A percentile compares a stretch with the other conserved stretches of the same genome.
Conservation (phyloP, 2,797 vertebrate species). For the Sitta carolinensis region DNA sequence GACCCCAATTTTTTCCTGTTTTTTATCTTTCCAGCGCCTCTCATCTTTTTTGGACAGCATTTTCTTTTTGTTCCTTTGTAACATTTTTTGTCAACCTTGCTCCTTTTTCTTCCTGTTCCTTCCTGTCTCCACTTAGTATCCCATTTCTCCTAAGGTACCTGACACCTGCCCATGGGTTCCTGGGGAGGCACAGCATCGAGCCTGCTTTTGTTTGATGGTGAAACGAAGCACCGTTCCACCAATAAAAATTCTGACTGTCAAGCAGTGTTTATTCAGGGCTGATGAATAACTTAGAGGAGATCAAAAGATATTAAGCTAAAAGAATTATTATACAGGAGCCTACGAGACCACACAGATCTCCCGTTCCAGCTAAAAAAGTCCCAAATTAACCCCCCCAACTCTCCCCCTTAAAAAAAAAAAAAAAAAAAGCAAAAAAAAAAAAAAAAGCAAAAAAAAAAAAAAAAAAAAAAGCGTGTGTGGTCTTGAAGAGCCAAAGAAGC, state of each 20-base stretch:
- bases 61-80: background rate
- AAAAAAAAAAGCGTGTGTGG: slow-evolving; percentile 73
- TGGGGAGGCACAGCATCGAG: background rate
- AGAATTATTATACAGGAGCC: slow-evolving; percentile 79
- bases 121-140: slow-evolving; percentile 14
- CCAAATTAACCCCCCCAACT: slow-evolving; percentile 63
- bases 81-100: background rate
- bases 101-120: slow-evolving; percentile 10
- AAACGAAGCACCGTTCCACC: slow-evolving; percentile 67
- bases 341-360: slow-evolving; percentile 81
- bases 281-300: slow-evolving; percentile 80
- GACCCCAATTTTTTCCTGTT: fast-evolving
- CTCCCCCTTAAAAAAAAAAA: slow-evolving; percentile 36
- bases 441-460: background rate
- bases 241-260: slow-evolving; percentile 74
- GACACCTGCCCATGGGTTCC: slow-evolving; percentile 31
- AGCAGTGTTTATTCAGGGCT: slow-evolving; percentile 71
- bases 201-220: slow-evolving; percentile 69
- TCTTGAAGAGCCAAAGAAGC: slow-evolving; percentile 68
- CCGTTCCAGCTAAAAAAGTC: slow-evolving; percentile 69
- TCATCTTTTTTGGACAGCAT: background rate
- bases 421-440: too few species aligned
- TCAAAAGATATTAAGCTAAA: slow-evolving; percentile 82
- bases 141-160: background rate
- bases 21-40: background rate